Percentiles rank a stretch among this genome's conserved stretches.
Conservation (phyloP, 1,140 invertebrate species). For the Rhagoletis pomonella region DNA sequence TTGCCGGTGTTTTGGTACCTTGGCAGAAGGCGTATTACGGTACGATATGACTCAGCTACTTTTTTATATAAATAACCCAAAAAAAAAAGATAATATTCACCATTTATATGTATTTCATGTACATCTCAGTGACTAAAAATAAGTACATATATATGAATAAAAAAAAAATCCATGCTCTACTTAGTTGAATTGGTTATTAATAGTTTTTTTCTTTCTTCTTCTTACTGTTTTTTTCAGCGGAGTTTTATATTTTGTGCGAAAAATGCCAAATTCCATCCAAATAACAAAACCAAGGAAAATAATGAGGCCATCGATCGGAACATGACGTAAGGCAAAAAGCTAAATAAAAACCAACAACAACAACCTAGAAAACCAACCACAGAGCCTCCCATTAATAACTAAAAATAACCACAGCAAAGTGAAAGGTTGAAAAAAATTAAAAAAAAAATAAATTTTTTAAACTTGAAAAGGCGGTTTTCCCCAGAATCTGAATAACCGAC, state of each 20-base stretch:
- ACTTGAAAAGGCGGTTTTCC: background rate
- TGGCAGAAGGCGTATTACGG: too few species aligned
- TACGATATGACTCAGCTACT: too few species aligned
- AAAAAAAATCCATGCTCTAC: too few species aligned
- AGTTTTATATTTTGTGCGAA: background rate
- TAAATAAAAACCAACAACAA: background rate
- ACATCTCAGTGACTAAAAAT: too few species aligned
- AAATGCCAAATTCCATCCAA: background rate
- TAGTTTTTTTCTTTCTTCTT: background rate
- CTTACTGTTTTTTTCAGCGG: background rate
- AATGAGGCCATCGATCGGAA: slow-evolving; percentile 16
- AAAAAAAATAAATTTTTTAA: background rate
- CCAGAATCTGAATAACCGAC: background rate
- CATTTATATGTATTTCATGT: too few species aligned
- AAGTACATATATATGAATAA: too few species aligned
- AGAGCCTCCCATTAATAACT: background rate
- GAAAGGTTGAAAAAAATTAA: background rate
- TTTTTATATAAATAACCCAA: too few species aligned
- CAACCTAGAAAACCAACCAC: background rate
- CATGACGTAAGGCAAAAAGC: background rate
- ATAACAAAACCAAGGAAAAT: background rate
- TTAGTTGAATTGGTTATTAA: too few species aligned
- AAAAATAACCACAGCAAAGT: background rate
- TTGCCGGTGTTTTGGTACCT: too few species aligned
- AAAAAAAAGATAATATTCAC: too few species aligned